These are phyloP conservation scores for Mythimna pallens DNA, from an alignment of 2,888 invertebrate genomes.

Conservation along the genomic window DNA sequence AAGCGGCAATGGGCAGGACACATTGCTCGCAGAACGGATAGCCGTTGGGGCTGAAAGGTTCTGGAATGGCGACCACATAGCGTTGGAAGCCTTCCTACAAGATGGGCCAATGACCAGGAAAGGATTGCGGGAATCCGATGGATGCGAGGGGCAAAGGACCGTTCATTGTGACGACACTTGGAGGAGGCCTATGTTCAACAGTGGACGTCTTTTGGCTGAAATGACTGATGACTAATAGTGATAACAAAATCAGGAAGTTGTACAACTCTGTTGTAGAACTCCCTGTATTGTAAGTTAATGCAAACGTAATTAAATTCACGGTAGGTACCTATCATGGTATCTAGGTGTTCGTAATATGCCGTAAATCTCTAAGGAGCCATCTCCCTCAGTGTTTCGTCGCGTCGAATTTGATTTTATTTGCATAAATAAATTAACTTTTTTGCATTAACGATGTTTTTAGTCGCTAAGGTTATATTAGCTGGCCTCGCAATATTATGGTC, in stretches of 20 bases:
- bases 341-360: constrained; percentile 60
- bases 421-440: constrained; percentile 68
- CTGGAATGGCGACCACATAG: too few species aligned
- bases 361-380: constrained; percentile 63
- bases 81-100: too few species aligned
- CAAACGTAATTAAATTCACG: constrained; percentile 55
- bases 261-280: constrained; percentile 11
- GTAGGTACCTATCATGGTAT: constrained; percentile 50
- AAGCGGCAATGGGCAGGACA: too few species aligned
- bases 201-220: too few species aligned
- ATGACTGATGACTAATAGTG: not conserved
- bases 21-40: too few species aligned
- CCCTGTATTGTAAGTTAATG: constrained; percentile 47
- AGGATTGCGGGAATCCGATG: too few species aligned
- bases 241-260: constrained; percentile 20
- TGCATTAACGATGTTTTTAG: constrained; percentile 62
- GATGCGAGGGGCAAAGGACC: too few species aligned
- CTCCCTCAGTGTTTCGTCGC: constrained; percentile 59
- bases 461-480: constrained; percentile 53
- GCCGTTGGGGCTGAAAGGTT: too few species aligned
- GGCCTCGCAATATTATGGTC: constrained; percentile 46
- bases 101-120: too few species aligned
- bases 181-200: too few species aligned
- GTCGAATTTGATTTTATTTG: constrained; percentile 66
- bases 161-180: too few species aligned